Evolutionary conservation across 2,797 vertebrate species (phyloP).

Genomic region (Dromococcyx pavoninus): DNA sequence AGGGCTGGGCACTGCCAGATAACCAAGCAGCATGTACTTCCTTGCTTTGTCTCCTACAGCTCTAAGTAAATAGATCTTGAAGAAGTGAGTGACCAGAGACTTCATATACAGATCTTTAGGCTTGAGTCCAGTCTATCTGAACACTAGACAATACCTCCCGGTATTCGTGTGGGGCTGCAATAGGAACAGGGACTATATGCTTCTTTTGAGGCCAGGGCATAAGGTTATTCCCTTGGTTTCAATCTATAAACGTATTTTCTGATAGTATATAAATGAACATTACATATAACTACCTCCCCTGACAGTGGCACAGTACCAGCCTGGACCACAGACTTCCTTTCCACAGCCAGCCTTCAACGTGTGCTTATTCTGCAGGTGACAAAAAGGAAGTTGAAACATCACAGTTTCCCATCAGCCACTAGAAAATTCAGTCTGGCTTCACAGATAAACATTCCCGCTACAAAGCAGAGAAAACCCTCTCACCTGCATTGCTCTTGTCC

Average conservation of each 20-base stretch:
- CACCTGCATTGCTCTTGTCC: background rate
- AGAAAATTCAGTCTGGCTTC: background rate
- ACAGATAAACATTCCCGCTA: background rate
- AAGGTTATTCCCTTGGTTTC: background rate
- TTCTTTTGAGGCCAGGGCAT: background rate
- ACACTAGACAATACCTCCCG: background rate
- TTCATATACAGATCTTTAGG: background rate
- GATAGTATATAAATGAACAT: no score
- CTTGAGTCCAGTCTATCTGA: background rate
- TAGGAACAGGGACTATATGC: background rate
- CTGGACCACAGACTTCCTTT: background rate
- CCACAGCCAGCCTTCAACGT: background rate
- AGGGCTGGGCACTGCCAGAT: background rate
- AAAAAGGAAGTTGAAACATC: background rate
- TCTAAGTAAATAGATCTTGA: background rate
- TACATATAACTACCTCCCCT: background rate
- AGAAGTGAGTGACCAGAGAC: background rate
- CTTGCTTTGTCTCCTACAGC: background rate
- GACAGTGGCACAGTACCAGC: background rate
- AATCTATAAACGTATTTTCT: no score
- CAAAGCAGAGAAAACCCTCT: background rate
- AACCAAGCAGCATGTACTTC: background rate
- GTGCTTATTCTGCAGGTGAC: background rate
- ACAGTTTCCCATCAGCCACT: background rate
- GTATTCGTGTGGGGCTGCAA: background rate